Evolutionary conservation across 92 coral and sea anemone species (phyloP).

Genomic region (Zoanthus sansibaricus): DNA sequence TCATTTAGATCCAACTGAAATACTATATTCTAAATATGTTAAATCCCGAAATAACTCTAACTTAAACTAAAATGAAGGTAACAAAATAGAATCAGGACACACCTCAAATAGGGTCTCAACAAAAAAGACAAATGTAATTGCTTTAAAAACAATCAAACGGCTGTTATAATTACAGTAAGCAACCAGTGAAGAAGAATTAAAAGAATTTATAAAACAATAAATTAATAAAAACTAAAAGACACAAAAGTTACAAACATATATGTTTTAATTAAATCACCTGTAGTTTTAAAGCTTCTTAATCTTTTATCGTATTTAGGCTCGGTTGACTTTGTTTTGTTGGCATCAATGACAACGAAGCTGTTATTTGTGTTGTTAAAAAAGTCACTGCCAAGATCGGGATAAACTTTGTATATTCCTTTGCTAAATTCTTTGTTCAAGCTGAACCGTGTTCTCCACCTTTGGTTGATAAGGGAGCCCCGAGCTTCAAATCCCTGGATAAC

Average conservation of each 20-base stretch:
- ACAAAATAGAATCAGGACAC: too few relatives aligned
- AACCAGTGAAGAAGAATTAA: too few relatives aligned
- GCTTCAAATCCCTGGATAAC: conserved; percentile 93
- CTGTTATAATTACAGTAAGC: too few relatives aligned
- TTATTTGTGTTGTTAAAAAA: background rate
- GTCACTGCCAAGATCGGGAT: conserved; percentile 47
- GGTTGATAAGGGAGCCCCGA: conserved; percentile 92
- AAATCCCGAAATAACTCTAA: too few relatives aligned
- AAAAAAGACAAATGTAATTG: too few relatives aligned
- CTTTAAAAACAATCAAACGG: too few relatives aligned
- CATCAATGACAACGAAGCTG: background rate
- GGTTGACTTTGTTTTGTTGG: background rate
- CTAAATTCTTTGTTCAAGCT: conserved; percentile 66
- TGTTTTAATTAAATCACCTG: background rate
- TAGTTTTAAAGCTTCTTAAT: background rate
- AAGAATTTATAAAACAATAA: too few relatives aligned
- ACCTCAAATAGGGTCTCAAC: too few relatives aligned
- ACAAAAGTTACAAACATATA: background rate
- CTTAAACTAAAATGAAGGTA: too few relatives aligned
- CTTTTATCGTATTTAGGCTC: background rate
- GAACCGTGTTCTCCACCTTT: conserved; percentile 86
- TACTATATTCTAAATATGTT: too few relatives aligned
- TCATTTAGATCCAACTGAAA: background rate
- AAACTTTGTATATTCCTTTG: conserved; percentile 48
- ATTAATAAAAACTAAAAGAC: background rate